Evolutionary conservation across 2,888 invertebrate species (phyloP), one percentile per base, ranked within the genome.

Genomic region (Melipona bicolor): DNA sequence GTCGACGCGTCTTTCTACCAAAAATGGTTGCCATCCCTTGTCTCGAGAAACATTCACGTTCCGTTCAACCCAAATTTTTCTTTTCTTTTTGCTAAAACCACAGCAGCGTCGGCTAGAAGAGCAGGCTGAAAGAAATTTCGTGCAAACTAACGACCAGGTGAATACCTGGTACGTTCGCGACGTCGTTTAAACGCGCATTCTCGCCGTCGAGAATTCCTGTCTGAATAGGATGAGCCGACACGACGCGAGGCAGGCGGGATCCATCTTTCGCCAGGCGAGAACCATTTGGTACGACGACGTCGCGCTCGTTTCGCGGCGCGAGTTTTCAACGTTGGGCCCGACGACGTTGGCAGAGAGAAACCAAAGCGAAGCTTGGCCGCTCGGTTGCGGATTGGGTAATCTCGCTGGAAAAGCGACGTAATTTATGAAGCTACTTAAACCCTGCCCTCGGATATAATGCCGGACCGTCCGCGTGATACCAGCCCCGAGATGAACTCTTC

Each of bases 351-450:
- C 64, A 80, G 69, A 75, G 77, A 71, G 52, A 61, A 61, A 72
- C 86, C 72, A 73, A 88, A 86, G 77, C 76, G 81, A 59, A 54
- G 81, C 36, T 36, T 9, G 36, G 43, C 59, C 71, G 54, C n/a
- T 64, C 9, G 61, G 82, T 74, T 62, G 80, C 65, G 81, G 85
- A 87, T 87, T 88, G 85, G 87, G 85, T 83, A 85, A 88, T 87
- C 79, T 84, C 77, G 70, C 70, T 80, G 87, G 85, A 85, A 88
- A 87, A 88, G 88, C 88, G 83, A 73, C 79, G 85, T 88, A 88
- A 88, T 88, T 88, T 88, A 88, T 88, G 88, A 88, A 83, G 80
- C 85, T 84, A 88, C 88, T 88, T 87, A 88, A 87, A 84, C 67
- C 87, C 71, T 79, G 67, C 85, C 68, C 77, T 56, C 61, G 75